Base-by-base conservation (phyloP, 2,888 invertebrate genomes). In the Dromius quadrimaculatus region DNA sequence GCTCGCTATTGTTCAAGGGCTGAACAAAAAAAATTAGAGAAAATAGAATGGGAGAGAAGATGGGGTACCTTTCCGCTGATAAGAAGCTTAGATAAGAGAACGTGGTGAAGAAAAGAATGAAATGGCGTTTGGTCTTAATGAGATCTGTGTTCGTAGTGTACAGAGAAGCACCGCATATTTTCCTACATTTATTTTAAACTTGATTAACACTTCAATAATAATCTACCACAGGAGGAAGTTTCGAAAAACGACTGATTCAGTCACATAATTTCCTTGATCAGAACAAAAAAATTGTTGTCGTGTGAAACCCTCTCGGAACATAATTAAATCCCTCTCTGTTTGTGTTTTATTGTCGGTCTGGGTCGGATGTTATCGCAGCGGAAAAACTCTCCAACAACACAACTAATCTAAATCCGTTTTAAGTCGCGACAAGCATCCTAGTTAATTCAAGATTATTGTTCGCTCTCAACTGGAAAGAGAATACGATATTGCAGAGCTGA, bases 381-480 rank as follows among this genome's bases (percentile, higher is more conserved):
- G 59, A 59, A 59, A 43, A 63, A 41, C 63, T 43, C 41, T 4
- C 20, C 23, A 59, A 32, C 63, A 45, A 63, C 45, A 63, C 43
- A 45, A 63, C 45, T 63, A 63, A 63, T 63, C 63, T 63, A 63
- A 63, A 63, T 63, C 63, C 63, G 63, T 43, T 63, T 63, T 63
- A 63, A 63, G 43, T 63, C 45, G 63, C 41, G 28, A 43, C 28
- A 17, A 63, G 15, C 32, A 32, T 45, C 45, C 59, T 43, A 41
- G 28, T 63, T 63, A 43, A 63, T 63, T 63, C 45, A 63, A 45
- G 41, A 45, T 63, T 63, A 63, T 45, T 45, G 43, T 63, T 22
- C 32, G 11, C 17, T 5, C 50, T 8, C 36, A 59, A 36, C 59
- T 36, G 23, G 34, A 59, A 59, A 59, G 32, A 47, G 41, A 41